These are phyloP conservation scores for Lysandra bellargus DNA, from an alignment of 2,888 invertebrate species.

Conservation along the genomic window DNA sequence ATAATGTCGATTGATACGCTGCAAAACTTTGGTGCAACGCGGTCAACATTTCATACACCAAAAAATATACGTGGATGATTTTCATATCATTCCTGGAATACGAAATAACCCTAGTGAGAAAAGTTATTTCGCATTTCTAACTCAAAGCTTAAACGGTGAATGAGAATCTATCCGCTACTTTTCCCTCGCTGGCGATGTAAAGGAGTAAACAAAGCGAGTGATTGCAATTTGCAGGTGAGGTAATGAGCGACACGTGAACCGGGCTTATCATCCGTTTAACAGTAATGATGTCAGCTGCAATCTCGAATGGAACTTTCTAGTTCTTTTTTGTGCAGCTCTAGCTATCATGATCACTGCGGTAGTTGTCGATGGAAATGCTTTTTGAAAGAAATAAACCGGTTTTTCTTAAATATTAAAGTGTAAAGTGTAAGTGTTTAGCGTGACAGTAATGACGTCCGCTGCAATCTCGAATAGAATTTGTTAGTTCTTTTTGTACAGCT, in stretches of 20 bases:
- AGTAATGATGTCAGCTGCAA: constrained; percentile 22
- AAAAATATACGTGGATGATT: background rate
- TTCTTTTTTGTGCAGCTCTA: background rate
- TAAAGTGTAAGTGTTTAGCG: too few species aligned
- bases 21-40: background rate
- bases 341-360: background rate
- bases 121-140: constrained; percentile 9
- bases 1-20: background rate
- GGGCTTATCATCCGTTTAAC: constrained; percentile 28
- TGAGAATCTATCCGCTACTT: constrained; percentile 7
- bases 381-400: background rate
- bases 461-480: background rate
- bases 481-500: background rate
- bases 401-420: too few species aligned
- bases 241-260: constrained; percentile 31
- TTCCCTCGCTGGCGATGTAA: constrained; percentile 6
- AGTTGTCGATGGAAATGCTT: background rate
- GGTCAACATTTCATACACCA: background rate
- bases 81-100: background rate
- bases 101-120: background rate
- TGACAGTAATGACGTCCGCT: background rate
- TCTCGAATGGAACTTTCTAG: background rate
- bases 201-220: constrained; percentile 30
- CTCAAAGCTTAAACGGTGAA: constrained; percentile 22
- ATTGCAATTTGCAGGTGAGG: constrained; percentile 32